Conservation (phyloP, 2,113 vertebrate genomes). For the Carlito syrichta region DNA sequence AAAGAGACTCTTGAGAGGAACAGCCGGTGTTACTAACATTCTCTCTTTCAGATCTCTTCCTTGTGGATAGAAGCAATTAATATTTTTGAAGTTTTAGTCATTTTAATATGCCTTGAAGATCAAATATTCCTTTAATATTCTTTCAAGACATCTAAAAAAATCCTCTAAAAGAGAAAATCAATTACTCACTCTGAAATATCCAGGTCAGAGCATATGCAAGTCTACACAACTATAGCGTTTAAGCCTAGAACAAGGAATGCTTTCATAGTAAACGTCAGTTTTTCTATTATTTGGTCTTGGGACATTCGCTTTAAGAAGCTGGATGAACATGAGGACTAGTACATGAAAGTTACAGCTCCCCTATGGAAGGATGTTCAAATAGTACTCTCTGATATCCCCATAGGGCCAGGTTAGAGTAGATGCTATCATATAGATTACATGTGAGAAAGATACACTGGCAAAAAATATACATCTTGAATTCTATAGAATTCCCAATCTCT, state of each 20-base stretch:
- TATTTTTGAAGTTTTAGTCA: slow-evolving; percentile 46
- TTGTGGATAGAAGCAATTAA: neutral
- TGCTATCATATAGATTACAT: neutral
- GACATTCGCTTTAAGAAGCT: neutral
- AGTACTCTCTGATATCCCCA: neutral
- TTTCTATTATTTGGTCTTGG: neutral
- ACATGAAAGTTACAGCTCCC: neutral
- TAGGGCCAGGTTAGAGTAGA: neutral
- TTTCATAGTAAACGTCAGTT: neutral
- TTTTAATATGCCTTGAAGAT: slow-evolving; percentile 30
- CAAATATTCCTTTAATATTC: slow-evolving; percentile 29
- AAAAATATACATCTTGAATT: neutral
- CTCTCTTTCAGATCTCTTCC: neutral
- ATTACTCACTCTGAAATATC: neutral
- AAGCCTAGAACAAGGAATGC: neutral
- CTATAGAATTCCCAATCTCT: neutral
- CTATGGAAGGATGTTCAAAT: neutral
- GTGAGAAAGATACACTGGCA: neutral
- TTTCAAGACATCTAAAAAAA: neutral
- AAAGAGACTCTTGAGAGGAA: neutral
- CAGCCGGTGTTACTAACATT: neutral
- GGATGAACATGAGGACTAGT: neutral
- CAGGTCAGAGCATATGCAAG: neutral
- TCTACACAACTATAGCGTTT: neutral
- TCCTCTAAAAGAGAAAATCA: neutral